These are phyloP conservation scores for Leptocoma aspasia DNA, from an alignment of 2,113 vertebrate genomes.

Conservation along the genomic window DNA sequence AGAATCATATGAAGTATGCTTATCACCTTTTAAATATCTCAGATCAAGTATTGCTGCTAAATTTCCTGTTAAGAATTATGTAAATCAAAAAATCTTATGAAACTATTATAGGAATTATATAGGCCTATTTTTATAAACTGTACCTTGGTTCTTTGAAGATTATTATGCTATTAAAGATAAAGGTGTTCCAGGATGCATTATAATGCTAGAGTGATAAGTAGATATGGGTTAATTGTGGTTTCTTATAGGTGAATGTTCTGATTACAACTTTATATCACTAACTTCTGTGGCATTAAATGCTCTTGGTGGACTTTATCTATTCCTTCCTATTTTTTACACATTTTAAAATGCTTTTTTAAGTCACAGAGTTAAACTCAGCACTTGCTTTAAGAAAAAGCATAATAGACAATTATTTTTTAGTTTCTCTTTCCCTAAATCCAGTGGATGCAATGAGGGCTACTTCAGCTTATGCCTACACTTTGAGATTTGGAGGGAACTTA, in stretches of 20 bases:
- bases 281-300: not conserved
- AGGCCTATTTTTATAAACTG: not conserved
- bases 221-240: not conserved
- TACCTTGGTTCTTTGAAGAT: conserved; percentile 19
- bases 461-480: not conserved
- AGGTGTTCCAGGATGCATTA: not conserved
- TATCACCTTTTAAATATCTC: conserved; percentile 4
- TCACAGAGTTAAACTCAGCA: not conserved
- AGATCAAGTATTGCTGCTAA: not conserved
- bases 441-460: not conserved
- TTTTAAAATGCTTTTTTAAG: not conserved
- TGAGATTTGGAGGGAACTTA: not conserved
- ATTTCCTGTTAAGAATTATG: conserved; percentile 1
- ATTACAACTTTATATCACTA: not conserved
- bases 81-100: not conserved
- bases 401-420: not conserved
- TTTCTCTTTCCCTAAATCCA: not conserved
- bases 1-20: not conserved
- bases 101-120: not conserved
- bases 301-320: not conserved
- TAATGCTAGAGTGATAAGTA: not conserved
- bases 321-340: not conserved
- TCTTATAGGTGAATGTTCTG: not conserved
- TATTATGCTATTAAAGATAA: not conserved
- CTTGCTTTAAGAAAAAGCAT: not conserved